These are phyloP conservation scores for Platorchestia sp. DNA, from an alignment of 1,140 invertebrate genomes.

Conservation along the genomic window DNA sequence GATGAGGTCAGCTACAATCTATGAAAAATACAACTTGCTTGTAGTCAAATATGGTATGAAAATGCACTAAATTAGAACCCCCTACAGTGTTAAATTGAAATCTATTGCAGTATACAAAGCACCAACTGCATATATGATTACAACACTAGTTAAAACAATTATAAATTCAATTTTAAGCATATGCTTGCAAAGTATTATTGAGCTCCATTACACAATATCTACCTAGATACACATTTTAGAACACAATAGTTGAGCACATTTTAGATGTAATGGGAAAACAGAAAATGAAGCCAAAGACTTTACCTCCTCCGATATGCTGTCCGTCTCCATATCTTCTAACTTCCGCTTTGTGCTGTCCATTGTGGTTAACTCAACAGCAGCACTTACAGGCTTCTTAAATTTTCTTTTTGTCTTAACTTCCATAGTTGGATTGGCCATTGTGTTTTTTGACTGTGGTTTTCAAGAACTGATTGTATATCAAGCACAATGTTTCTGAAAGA, in stretches of 20 bases:
- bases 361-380: neutral
- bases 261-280: no score
- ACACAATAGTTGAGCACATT: neutral
- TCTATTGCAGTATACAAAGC: no score
- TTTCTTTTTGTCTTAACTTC: neutral
- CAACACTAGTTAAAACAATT: no score
- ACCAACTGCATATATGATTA: no score
- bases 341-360: conserved; percentile 34
- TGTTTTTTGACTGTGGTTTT: neutral
- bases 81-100: no score
- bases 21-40: no score
- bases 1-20: no score
- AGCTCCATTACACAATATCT: neutral
- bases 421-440: neutral
- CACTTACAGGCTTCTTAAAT: neutral
- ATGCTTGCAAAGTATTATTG: neutral
- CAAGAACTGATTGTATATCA: neutral
- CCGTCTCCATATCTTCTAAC: conserved; percentile 17
- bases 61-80: no score
- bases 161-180: no score
- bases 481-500: neutral
- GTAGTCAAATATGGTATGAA: no score
- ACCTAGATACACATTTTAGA: neutral
- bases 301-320: neutral
- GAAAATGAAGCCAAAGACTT: neutral